Conservation (phyloP, 2,888 invertebrate species). For the Ypsolopha sequella region DNA sequence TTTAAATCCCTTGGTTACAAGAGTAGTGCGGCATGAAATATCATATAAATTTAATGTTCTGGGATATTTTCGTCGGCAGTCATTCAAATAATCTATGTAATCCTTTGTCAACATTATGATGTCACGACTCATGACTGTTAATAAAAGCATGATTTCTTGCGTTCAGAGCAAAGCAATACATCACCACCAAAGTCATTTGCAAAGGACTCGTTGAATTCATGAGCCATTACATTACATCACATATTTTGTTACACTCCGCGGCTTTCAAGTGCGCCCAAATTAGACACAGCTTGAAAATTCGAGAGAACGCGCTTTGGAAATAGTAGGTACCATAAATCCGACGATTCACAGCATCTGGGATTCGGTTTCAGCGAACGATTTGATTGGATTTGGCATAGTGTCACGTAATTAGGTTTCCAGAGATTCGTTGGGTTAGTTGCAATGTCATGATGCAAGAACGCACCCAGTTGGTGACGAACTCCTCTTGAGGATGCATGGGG, state of each 20-base stretch:
- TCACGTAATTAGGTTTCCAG: not conserved
- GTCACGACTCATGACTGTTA: not conserved
- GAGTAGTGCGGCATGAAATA: too few relatives aligned
- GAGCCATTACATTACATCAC: conserved; percentile 58
- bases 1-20: too few relatives aligned
- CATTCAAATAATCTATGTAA: too few relatives aligned
- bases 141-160: not conserved
- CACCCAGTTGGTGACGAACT: conserved; percentile 73
- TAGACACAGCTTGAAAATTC: conserved; percentile 31
- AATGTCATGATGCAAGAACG: conserved; percentile 26
- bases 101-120: not conserved
- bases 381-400: not conserved
- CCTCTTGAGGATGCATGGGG: conserved; percentile 68
- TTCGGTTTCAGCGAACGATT: not conserved
- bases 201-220: conserved; percentile 30
- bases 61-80: too few relatives aligned
- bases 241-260: conserved; percentile 51
- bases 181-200: conserved; percentile 19
- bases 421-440: not conserved
- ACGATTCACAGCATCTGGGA: conserved; percentile 13
- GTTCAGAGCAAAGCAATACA: not conserved
- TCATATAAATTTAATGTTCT: too few relatives aligned
- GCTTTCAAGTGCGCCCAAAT: conserved; percentile 45
- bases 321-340: conserved; percentile 15
- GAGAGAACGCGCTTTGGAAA: conserved; percentile 8